Base-by-base conservation (phyloP, 30 jellyfish, hydroid and myxozoan species). In the Aurelia coerulea region DNA sequence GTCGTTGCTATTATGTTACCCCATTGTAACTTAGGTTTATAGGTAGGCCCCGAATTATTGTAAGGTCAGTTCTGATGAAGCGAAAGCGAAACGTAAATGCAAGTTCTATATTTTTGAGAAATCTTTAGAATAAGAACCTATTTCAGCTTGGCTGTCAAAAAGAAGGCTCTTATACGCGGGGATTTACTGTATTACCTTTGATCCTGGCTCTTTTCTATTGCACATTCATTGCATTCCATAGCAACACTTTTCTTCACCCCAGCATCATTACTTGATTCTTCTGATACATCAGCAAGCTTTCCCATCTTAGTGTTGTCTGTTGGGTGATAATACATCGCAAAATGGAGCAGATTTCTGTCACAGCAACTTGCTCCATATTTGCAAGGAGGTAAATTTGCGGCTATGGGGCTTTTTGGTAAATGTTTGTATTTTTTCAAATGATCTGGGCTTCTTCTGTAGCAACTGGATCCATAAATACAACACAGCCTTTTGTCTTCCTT, bases 241-340 rank as follows among this genome's bases (percentile, higher is more conserved):
- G 12, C 82, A 14, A 34, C 67, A 37, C 14, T 51, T 11, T 42
- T 51, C 13, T 42, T 41, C 35, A 3, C 29, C 5, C 2, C 19
- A 29, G 66, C 54, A 1, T 72, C 74, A 75, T 17, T 75, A 3
- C 4, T 39, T 19, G 58, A 35, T 35, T 56, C 72, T 23, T 81
- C 74, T 66, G 65, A 62, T 9, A 31, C 60, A 14, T 17, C 86
- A 56, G 19, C 7, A 62, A 65, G 13, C 32, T 15, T 53, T 60
- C 29, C 73, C n/a, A 42, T 29, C 3, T 32, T 16, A 31, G 65
- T 37, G 10, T 52, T 37, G 23, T 32, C 46, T 14, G 86, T 74
- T 2, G 96, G 96, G 60, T 88, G 96, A 33, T 56, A 64, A 71
- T 68, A 88, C 74, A 73, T 41, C 1, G 96, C 96, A 79, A 88